Conservation (phyloP, 1,140 invertebrate genomes). For the Euwallacea fornicatus region DNA sequence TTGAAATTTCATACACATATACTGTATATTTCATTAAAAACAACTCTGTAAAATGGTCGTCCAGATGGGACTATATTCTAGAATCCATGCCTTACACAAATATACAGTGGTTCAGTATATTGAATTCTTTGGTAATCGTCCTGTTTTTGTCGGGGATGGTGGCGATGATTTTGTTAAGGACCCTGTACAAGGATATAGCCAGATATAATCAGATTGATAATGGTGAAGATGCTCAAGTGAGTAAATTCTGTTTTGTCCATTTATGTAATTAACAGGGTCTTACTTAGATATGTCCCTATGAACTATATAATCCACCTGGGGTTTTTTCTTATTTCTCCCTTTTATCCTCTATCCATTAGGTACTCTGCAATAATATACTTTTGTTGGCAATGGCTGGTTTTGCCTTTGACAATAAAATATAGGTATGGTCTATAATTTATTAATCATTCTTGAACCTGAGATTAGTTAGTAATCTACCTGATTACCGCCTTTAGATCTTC, state of each 20-base stretch:
- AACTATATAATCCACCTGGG: too few species aligned
- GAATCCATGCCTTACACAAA: constrained; percentile 98
- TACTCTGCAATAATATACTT: too few species aligned
- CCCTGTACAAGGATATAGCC: constrained; percentile 97
- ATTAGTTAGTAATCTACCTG: too few species aligned
- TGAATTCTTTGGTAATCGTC: constrained; percentile 88
- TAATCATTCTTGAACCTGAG: too few species aligned
- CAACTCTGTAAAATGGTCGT: constrained; percentile 94
- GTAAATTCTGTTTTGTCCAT: neutral
- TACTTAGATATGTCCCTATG: too few species aligned
- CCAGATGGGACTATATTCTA: constrained; percentile 98
- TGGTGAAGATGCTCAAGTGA: constrained; percentile 87
- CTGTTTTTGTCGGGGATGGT: constrained; percentile 96
- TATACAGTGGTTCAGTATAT: constrained; percentile 98
- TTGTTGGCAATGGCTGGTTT: too few species aligned
- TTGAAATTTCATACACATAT: constrained; percentile 85
- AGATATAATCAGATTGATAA: constrained; percentile 97
- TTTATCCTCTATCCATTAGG: too few species aligned
- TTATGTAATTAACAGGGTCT: too few species aligned
- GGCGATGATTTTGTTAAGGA: constrained; percentile 97
- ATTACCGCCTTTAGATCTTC: too few species aligned
- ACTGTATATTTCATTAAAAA: constrained; percentile 80
- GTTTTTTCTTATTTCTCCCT: too few species aligned
- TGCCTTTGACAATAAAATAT: too few species aligned
- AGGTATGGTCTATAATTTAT: too few species aligned